phyloP scores from a whole-genome alignment of 1,140 invertebrate species.

The Drosophila equinoxialis region DNA sequence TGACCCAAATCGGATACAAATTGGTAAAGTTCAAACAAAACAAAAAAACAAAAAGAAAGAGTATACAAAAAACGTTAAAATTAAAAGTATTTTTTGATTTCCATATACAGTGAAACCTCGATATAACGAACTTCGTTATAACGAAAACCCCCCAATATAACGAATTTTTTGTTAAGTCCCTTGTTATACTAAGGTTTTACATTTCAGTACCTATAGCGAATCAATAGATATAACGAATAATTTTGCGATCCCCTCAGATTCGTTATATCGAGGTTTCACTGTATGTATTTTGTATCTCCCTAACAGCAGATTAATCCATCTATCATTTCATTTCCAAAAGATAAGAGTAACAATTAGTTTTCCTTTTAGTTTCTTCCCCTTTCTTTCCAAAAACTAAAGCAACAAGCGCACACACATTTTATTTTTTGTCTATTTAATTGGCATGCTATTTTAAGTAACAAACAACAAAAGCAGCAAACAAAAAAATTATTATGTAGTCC shows the following conservation, averaged over 20 bases:
- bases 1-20: constrained; percentile 61
- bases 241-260: no score
- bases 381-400: background rate
- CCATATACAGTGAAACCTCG: no score
- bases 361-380: constrained; percentile 11
- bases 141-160: no score
- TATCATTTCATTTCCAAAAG: constrained; percentile 24
- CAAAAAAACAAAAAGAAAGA: constrained; percentile 31
- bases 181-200: no score
- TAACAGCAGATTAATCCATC: constrained; percentile 18
- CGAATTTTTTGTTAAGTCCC: no score
- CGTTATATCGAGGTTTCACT: no score
- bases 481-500: constrained; percentile 53
- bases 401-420: constrained; percentile 1
- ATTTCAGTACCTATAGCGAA: no score
- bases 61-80: constrained; percentile 51
- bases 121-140: no score
- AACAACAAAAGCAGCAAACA: constrained; percentile 37
- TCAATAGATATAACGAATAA: no score
- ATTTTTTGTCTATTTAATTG: constrained; percentile 31
- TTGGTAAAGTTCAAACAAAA: constrained; percentile 22
- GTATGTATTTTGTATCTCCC: constrained; percentile 19
- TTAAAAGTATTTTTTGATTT: constrained; percentile 55
- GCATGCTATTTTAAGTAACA: constrained; percentile 77
- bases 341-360: constrained; percentile 19